Percentiles rank a stretch among this genome's conserved stretches.
phyloP scores from a whole-genome alignment of 1,140 invertebrate species.

The Varroa destructor region DNA sequence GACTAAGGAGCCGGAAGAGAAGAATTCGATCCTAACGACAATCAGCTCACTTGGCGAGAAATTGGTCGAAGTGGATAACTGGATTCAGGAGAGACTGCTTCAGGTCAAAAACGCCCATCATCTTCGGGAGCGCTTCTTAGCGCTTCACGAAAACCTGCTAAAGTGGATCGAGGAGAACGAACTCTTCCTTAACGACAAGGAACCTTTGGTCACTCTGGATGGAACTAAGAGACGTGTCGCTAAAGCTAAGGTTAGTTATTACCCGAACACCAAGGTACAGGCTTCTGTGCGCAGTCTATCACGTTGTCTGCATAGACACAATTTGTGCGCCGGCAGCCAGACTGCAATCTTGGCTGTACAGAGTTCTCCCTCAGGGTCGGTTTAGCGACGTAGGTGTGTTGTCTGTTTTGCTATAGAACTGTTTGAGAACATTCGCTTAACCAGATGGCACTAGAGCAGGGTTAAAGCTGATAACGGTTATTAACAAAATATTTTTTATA shows the following conservation, averaged over 20 bases:
- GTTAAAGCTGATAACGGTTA: too few relatives aligned
- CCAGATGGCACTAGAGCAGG: too few relatives aligned
- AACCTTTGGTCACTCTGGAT: slow-evolving; percentile 13
- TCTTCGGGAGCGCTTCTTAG: slow-evolving; percentile 69
- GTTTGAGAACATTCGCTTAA: too few relatives aligned
- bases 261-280: slow-evolving; percentile 54
- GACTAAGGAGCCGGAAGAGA: slow-evolving; percentile 59
- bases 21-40: slow-evolving; percentile 57
- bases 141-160: slow-evolving; percentile 62
- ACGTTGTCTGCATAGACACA: too few relatives aligned
- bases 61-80: slow-evolving; percentile 55
- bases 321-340: too few relatives aligned
- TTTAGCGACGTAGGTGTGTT: too few relatives aligned
- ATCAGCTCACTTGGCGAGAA: slow-evolving; percentile 61
- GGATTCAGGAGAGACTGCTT: slow-evolving; percentile 65
- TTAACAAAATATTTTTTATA: too few relatives aligned
- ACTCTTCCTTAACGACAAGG: slow-evolving; percentile 48
- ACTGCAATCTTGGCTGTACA: too few relatives aligned
- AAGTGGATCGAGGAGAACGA: slow-evolving; percentile 68
- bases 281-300: too few relatives aligned
- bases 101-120: slow-evolving; percentile 72
- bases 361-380: too few relatives aligned
- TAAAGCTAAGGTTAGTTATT: slow-evolving; percentile 25
- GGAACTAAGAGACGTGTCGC: slow-evolving; percentile 27
- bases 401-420: too few relatives aligned